Conservation (phyloP, 1,140 invertebrate genomes). For the Callitettix versicolor region DNA sequence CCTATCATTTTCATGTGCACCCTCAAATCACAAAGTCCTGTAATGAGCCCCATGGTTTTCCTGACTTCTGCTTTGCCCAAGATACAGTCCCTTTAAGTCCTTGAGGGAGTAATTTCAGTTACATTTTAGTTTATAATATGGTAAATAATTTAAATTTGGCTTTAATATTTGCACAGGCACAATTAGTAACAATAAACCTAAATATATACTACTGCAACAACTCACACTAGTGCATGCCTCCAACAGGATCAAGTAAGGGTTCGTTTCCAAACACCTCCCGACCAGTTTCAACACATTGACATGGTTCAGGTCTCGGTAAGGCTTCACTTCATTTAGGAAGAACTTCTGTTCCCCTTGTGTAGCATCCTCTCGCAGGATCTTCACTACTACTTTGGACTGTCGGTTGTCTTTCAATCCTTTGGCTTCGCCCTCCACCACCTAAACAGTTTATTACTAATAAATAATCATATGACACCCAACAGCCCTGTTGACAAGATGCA, state of each 20-base stretch:
- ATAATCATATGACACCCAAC: background rate
- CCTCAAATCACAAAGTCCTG: too few relatives aligned
- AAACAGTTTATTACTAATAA: slow-evolving; percentile 1
- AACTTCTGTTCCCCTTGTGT: slow-evolving; percentile 50
- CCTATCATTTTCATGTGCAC: too few relatives aligned
- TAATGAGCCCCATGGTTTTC: too few relatives aligned
- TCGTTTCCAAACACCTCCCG: slow-evolving; percentile 50
- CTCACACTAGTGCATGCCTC: slow-evolving; percentile 50
- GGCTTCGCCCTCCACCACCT: slow-evolving; percentile 64
- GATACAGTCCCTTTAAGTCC: too few relatives aligned
- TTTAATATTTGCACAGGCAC: too few relatives aligned
- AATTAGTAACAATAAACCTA: too few relatives aligned
- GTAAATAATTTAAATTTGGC: too few relatives aligned
- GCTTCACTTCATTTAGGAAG: slow-evolving; percentile 58
- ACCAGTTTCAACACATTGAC: slow-evolving; percentile 47
- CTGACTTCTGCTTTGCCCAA: too few relatives aligned
- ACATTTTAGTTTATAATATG: too few relatives aligned
- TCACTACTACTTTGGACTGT: slow-evolving; percentile 43
- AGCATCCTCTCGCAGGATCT: slow-evolving; percentile 61
- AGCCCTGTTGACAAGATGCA: too few relatives aligned
- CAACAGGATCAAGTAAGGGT: slow-evolving; percentile 52
- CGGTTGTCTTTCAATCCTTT: slow-evolving; percentile 32
- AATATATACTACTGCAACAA: too few relatives aligned
- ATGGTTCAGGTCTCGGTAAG: slow-evolving; percentile 53
- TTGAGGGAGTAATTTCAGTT: too few relatives aligned